Conservation (phyloP, 2,888 invertebrate genomes). For the Litoditis marina region DNA sequence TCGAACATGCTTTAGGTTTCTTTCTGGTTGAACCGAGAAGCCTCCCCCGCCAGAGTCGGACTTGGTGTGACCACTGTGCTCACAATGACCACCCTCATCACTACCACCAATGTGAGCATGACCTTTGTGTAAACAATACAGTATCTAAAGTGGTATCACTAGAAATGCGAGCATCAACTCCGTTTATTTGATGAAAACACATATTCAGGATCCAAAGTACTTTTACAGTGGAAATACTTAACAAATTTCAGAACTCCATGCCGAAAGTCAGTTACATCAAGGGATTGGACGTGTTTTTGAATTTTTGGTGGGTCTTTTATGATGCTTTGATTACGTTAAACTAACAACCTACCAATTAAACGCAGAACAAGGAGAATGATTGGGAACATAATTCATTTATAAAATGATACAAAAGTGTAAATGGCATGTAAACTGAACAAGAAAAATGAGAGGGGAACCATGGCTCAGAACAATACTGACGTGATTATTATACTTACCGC, state of each 20-base stretch:
- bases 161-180: too few species aligned
- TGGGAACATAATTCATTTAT: too few species aligned
- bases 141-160: neutral
- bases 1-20: too few species aligned
- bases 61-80: constrained; percentile 67
- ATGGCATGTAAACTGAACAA: too few species aligned
- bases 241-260: constrained; percentile 67
- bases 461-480: too few species aligned
- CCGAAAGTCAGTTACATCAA: constrained; percentile 97
- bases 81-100: constrained; percentile 65
- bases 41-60: constrained; percentile 58
- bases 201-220: too few species aligned
- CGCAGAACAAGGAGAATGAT: too few species aligned
- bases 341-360: neutral
- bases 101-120: constrained; percentile 68
- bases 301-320: constrained; percentile 48
- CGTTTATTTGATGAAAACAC: too few species aligned
- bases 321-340: neutral
- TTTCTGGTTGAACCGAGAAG: constrained; percentile 61
- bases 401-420: too few species aligned
- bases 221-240: neutral
- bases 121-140: neutral
- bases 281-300: constrained; percentile 60
- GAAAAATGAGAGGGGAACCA: too few species aligned
- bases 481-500: too few species aligned